Conservation (phyloP, 2,888 invertebrate species). For the Nomada ferruginata region DNA sequence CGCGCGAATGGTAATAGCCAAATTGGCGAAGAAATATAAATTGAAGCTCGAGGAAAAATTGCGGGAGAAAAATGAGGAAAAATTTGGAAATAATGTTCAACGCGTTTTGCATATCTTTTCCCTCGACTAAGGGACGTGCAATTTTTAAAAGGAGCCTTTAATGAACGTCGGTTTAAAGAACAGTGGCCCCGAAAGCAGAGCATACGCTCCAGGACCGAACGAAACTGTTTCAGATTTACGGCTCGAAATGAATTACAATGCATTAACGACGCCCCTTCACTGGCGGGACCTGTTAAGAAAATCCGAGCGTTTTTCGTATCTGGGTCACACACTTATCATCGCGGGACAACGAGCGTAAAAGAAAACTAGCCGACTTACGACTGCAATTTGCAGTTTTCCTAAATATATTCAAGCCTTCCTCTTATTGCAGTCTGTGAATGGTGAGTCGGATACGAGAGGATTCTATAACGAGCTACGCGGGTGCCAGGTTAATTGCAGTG, state of each 20-base stretch:
- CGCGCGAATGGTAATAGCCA: not conserved
- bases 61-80: not conserved
- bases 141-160: constrained; percentile 22
- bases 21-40: not conserved
- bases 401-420: constrained; percentile 3
- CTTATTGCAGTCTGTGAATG: not conserved
- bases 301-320: constrained; percentile 21
- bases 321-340: constrained; percentile 43
- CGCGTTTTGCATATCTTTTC: not conserved
- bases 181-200: constrained; percentile 18
- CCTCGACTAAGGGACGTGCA: not conserved
- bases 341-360: constrained; percentile 23
- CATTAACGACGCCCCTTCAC: constrained; percentile 33
- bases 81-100: not conserved
- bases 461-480: constrained; percentile 5
- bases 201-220: constrained; percentile 1
- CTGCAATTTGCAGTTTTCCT: constrained; percentile 17
- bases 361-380: constrained; percentile 6
- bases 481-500: not conserved
- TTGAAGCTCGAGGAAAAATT: not conserved
- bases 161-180: constrained; percentile 23
- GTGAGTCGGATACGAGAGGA: not conserved
- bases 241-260: constrained; percentile 44
- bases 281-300: constrained; percentile 30
- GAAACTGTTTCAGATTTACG: constrained; percentile 32